These are phyloP conservation scores for Cataglyphis albicans DNA, from an alignment of 2,888 invertebrate genomes.

Conservation along the genomic window DNA sequence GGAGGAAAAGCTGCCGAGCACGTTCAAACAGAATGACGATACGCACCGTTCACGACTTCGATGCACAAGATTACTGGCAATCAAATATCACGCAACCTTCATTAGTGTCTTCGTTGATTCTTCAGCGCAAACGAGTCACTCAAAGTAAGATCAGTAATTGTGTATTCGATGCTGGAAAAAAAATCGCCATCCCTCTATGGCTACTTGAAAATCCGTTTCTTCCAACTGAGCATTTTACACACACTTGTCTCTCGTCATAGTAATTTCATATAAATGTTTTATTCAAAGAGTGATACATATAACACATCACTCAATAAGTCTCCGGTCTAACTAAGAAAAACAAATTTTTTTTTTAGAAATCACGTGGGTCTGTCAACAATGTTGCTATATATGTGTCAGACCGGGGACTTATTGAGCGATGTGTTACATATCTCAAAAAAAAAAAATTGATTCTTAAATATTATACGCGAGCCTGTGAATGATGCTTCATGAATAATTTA, in stretches of 20 bases:
- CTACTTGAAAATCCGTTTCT: background rate
- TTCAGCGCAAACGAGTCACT: slow-evolving; percentile 65
- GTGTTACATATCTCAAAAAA: background rate
- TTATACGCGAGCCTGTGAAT: background rate
- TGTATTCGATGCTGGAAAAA: background rate
- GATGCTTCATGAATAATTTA: background rate
- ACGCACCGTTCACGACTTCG: slow-evolving; percentile 32
- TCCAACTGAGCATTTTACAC: background rate
- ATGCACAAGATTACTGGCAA: slow-evolving; percentile 47
- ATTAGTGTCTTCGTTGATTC: slow-evolving; percentile 69
- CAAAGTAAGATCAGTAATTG: slow-evolving; percentile 6
- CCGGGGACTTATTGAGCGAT: too few species aligned
- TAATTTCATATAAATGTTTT: background rate
- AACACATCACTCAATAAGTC: too few species aligned
- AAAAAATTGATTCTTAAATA: background rate
- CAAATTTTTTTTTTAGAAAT: too few species aligned
- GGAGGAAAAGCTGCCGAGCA: slow-evolving; percentile 37
- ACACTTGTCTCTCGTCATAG: background rate
- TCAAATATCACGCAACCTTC: slow-evolving; percentile 70
- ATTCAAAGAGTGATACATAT: background rate
- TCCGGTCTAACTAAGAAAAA: too few species aligned
- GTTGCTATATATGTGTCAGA: too few species aligned
- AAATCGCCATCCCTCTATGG: background rate
- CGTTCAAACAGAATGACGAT: background rate
- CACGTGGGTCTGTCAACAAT: too few species aligned